phyloP scores from a whole-genome alignment of 2,797 vertebrate genomes.

The Enteromius anoplus region DNA sequence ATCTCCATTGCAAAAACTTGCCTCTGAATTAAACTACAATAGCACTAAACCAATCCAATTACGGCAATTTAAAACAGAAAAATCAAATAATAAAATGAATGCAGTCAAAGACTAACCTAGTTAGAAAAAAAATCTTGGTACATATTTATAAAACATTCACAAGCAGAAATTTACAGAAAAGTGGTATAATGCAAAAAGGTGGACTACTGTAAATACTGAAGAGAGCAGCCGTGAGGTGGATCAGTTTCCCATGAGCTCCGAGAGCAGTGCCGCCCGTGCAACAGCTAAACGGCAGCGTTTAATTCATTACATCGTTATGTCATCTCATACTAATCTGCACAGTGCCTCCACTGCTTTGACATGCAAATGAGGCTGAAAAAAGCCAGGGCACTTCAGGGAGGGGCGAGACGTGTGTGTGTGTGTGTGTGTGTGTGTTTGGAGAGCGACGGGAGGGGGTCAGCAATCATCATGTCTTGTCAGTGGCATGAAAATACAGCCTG shows the following conservation, averaged over 20 bases:
- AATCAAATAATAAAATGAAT: not conserved
- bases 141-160: not conserved
- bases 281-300: conserved; percentile 85
- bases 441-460: conserved; percentile 78
- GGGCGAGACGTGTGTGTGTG: conserved; percentile 69
- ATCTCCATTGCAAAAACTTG: no score
- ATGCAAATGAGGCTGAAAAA: conserved; percentile 91
- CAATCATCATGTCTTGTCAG: conserved; percentile 90
- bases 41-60: not conserved
- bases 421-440: conserved; percentile 58
- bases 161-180: not conserved
- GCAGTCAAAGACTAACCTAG: not conserved
- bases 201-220: not conserved
- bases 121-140: not conserved
- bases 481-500: conserved; percentile 84
- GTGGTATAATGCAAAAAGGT: not conserved
- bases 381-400: conserved; percentile 75
- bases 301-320: conserved; percentile 96
- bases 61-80: not conserved
- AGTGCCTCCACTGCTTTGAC: conserved; percentile 89
- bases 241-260: conserved; percentile 35
- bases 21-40: not conserved
- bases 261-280: conserved; percentile 63
- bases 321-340: conserved; percentile 91
- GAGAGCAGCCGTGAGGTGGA: not conserved